Percentiles rank a stretch among this genome's conserved stretches.
phyloP scores from a whole-genome alignment of 2,113 vertebrate genomes.

The Pelecanus crispus region DNA sequence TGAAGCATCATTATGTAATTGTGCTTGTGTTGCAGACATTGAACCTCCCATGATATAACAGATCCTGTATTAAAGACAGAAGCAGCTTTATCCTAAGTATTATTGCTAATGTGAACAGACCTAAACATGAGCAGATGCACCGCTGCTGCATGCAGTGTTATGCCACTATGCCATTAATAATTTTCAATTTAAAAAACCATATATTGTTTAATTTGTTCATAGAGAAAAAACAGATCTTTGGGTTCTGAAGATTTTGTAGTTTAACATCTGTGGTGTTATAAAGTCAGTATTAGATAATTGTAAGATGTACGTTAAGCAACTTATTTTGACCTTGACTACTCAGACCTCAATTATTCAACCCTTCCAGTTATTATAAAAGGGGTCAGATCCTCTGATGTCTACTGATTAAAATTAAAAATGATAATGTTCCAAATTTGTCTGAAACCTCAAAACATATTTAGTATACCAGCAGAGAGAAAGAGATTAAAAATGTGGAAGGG shows the following conservation, averaged over 20 bases:
- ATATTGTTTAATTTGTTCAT: not conserved
- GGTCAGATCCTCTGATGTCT: not conserved
- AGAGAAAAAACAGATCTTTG: not conserved
- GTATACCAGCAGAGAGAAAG: not conserved
- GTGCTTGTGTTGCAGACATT: slow-evolving; percentile 1
- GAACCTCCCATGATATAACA: slow-evolving; percentile 15
- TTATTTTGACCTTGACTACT: slow-evolving; percentile 22
- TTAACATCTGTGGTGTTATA: not conserved
- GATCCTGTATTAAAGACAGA: slow-evolving; percentile 43
- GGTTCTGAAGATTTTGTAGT: not conserved
- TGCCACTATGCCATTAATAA: not conserved
- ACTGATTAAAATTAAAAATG: slow-evolving; percentile 7
- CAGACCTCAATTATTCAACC: not conserved
- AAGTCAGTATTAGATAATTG: not conserved
- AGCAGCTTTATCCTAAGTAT: slow-evolving; percentile 38
- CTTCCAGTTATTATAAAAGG: not conserved
- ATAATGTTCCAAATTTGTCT: not conserved
- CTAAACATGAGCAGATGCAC: not conserved
- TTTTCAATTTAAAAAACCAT: not conserved
- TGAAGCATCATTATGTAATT: slow-evolving; percentile 11
- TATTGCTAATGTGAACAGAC: not conserved
- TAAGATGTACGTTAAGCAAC: not conserved
- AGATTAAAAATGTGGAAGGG: not conserved
- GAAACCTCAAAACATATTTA: slow-evolving; percentile 11
- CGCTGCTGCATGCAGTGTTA: not conserved